A percentile compares a stretch with the other conserved stretches of the same genome.
Evolutionary conservation across 2,797 vertebrate species (phyloP).

Genomic region (Bothrops alternatus): DNA sequence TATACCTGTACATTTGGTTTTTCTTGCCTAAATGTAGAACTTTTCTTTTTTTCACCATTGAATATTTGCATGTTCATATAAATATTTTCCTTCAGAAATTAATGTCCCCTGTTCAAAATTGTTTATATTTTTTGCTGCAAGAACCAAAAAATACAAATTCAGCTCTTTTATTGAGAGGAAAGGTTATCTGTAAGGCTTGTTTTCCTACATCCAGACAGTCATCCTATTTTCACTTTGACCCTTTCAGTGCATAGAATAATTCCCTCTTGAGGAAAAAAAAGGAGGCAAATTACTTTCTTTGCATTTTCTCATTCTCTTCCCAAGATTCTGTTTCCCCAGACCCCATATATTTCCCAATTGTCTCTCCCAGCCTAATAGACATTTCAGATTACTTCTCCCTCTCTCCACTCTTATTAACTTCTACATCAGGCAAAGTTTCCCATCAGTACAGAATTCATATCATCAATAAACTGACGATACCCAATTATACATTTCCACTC

Average conservation of each 20-base stretch:
- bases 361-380: background rate
- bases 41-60: too few species aligned
- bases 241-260: background rate
- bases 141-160: background rate
- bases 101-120: background rate
- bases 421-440: background rate
- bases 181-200: background rate
- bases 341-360: background rate
- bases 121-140: background rate
- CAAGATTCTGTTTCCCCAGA: background rate
- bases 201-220: background rate
- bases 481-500: background rate
- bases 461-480: background rate
- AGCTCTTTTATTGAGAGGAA: background rate
- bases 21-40: too few species aligned
- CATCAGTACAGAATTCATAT: background rate
- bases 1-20: too few species aligned
- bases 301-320: background rate
- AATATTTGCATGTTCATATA: background rate
- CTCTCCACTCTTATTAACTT: background rate
- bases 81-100: background rate
- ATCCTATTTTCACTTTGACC: background rate
- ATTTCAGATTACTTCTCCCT: background rate
- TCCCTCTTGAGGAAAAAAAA: background rate
- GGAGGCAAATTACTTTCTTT: background rate